Evolutionary conservation across 2,797 vertebrate genomes (phyloP).

Genomic region (Avahi laniger): DNA sequence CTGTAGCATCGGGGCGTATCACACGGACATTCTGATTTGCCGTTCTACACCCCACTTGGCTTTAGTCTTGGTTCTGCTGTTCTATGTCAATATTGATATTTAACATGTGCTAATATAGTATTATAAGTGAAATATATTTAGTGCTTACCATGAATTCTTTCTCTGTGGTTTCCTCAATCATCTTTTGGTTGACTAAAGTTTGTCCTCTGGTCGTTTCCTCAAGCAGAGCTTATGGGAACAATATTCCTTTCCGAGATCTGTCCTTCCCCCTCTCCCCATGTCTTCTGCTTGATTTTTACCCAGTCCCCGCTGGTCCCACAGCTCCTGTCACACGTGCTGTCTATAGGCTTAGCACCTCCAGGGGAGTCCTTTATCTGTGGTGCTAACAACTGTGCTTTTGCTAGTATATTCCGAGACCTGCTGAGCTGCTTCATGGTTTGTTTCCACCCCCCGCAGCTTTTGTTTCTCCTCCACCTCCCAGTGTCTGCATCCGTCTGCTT

Average conservation of each 20-base stretch:
- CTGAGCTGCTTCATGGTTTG: neutral
- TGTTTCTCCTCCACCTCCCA: neutral
- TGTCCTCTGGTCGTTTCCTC: neutral
- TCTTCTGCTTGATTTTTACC: neutral
- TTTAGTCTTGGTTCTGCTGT: neutral
- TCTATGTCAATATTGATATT: neutral
- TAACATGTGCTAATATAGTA: neutral
- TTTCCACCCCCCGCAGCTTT: neutral
- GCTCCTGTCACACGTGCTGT: neutral
- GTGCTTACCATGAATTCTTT: neutral
- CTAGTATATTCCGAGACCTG: neutral
- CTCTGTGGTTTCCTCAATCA: neutral
- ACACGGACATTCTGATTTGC: neutral
- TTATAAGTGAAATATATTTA: neutral
- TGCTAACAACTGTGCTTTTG: neutral
- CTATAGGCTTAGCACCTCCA: neutral
- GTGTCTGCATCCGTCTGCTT: neutral
- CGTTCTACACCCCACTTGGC: neutral
- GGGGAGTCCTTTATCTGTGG: too few relatives aligned
- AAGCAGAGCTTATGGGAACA: neutral
- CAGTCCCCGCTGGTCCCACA: neutral
- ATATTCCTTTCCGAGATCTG: neutral
- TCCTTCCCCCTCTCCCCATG: neutral
- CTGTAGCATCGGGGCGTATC: neutral
- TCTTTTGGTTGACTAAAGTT: neutral